These are phyloP conservation scores for Rhinogobio ventralis DNA, from an alignment of 2,797 vertebrate genomes.

Conservation along the genomic window DNA sequence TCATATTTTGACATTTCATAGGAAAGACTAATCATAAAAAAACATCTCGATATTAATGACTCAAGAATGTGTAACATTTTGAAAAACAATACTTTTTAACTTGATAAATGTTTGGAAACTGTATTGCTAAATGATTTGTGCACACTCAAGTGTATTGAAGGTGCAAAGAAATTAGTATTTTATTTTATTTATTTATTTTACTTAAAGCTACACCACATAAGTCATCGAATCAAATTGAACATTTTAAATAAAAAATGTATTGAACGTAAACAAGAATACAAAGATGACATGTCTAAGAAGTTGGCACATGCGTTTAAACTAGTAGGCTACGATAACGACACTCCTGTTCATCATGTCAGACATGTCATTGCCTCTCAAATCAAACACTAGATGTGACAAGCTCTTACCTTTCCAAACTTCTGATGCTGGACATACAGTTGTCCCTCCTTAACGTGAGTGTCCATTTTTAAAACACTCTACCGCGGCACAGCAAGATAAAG, in stretches of 20 bases:
- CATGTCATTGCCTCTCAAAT: not conserved
- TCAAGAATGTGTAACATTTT: not conserved
- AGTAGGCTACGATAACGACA: too few relatives aligned
- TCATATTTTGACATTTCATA: not conserved
- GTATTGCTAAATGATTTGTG: not conserved
- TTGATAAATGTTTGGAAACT: not conserved
- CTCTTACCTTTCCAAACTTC: conserved; percentile 85
- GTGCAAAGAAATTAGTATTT: too few relatives aligned
- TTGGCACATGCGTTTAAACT: conserved; percentile 16
- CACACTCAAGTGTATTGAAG: not conserved
- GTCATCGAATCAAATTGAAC: not conserved
- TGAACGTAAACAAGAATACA: not conserved
- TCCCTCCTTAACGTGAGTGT: conserved; percentile 83
- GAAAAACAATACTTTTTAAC: not conserved
- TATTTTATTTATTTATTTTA: not conserved
- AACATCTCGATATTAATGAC: not conserved
- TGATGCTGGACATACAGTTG: conserved; percentile 83
- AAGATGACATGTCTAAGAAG: not conserved
- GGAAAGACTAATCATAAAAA: not conserved
- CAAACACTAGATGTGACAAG: not conserved
- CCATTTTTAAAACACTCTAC: conserved; percentile 65
- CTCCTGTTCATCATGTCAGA: not conserved
- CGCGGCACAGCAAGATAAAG: conserved; percentile 34
- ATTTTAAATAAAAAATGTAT: not conserved
- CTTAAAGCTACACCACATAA: too few relatives aligned